Percentiles rank a stretch among this genome's conserved stretches.
Evolutionary conservation across 2,797 vertebrate species (phyloP).

Genomic region (Acanthopagrus latus): DNA sequence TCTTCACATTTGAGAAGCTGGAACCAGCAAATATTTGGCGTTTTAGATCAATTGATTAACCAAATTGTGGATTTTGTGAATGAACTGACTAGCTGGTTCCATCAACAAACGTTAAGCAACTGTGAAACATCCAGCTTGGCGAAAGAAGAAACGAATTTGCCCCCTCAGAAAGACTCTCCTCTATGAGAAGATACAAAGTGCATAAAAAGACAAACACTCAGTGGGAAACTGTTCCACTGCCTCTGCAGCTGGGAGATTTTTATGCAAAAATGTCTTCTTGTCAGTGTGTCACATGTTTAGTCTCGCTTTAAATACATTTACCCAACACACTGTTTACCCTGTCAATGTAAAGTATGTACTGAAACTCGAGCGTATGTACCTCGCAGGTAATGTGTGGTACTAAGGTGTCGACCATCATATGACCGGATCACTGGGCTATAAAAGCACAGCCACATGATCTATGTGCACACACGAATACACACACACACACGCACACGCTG

Average conservation of each 20-base stretch:
- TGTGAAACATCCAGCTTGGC: not conserved
- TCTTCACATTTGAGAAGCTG: not conserved
- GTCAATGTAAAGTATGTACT: slow-evolving; percentile 9
- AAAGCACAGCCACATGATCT: slow-evolving; percentile 62
- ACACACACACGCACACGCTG: not conserved
- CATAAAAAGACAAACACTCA: not conserved
- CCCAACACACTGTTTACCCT: not conserved
- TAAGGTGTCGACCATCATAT: slow-evolving; percentile 69
- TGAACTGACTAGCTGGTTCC: no score
- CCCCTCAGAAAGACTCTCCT: not conserved
- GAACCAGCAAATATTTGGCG: not conserved
- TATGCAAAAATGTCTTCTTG: not conserved
- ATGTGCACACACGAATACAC: not conserved
- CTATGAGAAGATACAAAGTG: no score
- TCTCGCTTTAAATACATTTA: not conserved
- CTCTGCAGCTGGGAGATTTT: not conserved
- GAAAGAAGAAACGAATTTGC: not conserved
- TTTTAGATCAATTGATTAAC: no score
- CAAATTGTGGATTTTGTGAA: no score
- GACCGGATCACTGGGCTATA: slow-evolving; percentile 59
- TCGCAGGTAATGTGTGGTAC: slow-evolving; percentile 42
- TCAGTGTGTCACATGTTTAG: not conserved
- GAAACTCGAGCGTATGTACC: slow-evolving; percentile 9
- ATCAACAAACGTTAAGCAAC: not conserved
- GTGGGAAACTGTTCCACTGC: not conserved